A percentile compares a stretch with the other conserved stretches of the same genome.
Evolutionary conservation across 2,888 invertebrate genomes (phyloP).

Genomic region (Lasius platythorax): DNA sequence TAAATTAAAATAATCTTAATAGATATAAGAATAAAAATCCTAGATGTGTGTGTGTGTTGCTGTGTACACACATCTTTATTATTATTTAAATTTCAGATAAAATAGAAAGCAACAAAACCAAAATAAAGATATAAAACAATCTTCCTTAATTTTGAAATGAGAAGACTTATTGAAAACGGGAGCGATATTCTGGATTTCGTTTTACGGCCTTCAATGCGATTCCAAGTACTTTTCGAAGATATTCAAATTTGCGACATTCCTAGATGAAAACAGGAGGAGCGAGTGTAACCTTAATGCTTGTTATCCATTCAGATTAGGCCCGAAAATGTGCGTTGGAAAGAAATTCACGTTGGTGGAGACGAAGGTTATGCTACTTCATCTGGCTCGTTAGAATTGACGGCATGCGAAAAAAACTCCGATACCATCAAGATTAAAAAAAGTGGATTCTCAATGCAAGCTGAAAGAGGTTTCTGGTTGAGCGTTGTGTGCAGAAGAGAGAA

Average conservation of each 20-base stretch:
- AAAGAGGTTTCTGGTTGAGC: slow-evolving; percentile 28
- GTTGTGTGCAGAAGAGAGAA: too few relatives aligned
- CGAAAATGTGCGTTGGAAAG: slow-evolving; percentile 78
- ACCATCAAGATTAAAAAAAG: slow-evolving; percentile 71
- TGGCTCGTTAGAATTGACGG: slow-evolving; percentile 56
- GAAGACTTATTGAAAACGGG: slow-evolving; percentile 72
- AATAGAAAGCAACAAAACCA: neutral
- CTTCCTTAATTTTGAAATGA: neutral
- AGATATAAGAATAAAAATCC: neutral
- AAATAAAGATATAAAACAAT: neutral
- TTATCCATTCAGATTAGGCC: slow-evolving; percentile 79
- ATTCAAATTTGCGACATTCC: slow-evolving; percentile 85
- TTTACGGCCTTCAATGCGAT: slow-evolving; percentile 81
- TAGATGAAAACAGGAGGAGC: slow-evolving; percentile 50
- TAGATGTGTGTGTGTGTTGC: too few relatives aligned
- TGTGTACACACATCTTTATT: neutral
- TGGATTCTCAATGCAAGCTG: slow-evolving; percentile 59
- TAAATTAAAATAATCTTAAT: neutral
- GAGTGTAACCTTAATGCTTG: slow-evolving; percentile 61
- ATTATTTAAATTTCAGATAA: neutral
- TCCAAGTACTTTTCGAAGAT: slow-evolving; percentile 83
- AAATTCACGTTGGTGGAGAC: slow-evolving; percentile 85
- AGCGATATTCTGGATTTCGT: slow-evolving; percentile 77
- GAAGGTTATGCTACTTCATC: slow-evolving; percentile 58
- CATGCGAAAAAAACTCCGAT: slow-evolving; percentile 85